phyloP scores from a whole-genome alignment of 2,888 invertebrate genomes.

The Nomada fucata region DNA sequence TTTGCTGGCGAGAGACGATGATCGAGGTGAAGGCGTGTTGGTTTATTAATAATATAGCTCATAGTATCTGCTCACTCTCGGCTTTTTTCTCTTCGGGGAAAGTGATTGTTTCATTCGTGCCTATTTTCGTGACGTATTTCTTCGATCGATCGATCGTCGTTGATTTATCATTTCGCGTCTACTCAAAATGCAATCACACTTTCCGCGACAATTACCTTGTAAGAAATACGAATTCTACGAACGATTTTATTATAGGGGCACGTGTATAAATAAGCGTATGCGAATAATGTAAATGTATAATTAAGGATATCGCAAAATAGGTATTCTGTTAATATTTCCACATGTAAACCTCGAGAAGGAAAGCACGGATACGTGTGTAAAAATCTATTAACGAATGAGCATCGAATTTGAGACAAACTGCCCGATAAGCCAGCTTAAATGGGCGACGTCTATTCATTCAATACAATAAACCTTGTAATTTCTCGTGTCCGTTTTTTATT shows the following conservation, averaged over 20 bases:
- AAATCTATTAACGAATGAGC: neutral
- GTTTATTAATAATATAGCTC: conserved; percentile 16
- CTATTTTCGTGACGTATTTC: neutral
- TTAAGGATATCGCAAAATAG: conserved; percentile 45
- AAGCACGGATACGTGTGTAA: neutral
- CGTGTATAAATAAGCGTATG: conserved; percentile 40
- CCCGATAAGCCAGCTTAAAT: conserved; percentile 15
- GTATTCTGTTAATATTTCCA: conserved; percentile 28
- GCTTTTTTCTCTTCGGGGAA: neutral
- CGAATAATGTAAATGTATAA: conserved; percentile 48
- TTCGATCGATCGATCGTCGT: neutral
- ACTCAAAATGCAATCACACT: conserved; percentile 63
- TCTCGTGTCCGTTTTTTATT: neutral
- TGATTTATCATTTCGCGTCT: conserved; percentile 38
- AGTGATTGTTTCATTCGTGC: neutral
- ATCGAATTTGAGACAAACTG: conserved; percentile 2
- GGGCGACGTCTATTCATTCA: neutral
- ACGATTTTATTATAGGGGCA: conserved; percentile 33
- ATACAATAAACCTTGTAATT: conserved; percentile 15
- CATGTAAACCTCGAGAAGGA: conserved; percentile 13
- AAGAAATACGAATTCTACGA: conserved; percentile 40
- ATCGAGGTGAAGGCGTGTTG: neutral
- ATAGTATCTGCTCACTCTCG: conserved; percentile 5
- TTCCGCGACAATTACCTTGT: conserved; percentile 17
- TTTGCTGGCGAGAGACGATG: conserved; percentile 38